Conservation (phyloP, 2,113 vertebrate genomes). For the Benthochromis sp. region DNA sequence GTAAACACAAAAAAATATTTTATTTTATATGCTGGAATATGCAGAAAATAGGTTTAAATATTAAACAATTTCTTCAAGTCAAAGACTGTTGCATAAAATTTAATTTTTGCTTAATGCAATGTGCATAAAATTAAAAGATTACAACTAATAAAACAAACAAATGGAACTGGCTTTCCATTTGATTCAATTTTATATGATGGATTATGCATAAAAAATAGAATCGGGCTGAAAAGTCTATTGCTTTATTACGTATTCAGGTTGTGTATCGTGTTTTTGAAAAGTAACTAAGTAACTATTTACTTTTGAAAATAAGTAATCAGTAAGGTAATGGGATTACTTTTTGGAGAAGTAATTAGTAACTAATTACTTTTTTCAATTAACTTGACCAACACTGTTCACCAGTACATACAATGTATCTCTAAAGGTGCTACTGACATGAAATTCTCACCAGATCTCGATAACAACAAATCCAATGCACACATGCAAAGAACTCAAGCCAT, state of each 20-base stretch:
- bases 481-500: background rate
- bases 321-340: background rate
- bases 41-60: background rate
- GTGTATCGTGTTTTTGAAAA: background rate
- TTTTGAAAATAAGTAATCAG: background rate
- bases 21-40: background rate
- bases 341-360: background rate
- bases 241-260: background rate
- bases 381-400: background rate
- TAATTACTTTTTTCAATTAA: background rate
- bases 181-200: background rate
- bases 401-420: background rate
- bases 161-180: background rate
- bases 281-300: background rate
- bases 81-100: background rate
- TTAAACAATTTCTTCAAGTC: background rate
- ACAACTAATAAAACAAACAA: background rate
- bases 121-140: background rate
- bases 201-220: background rate
- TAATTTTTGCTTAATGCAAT: background rate
- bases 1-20: background rate
- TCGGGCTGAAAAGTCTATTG: background rate
- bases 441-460: background rate
- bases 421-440: background rate
- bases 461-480: background rate